Evolutionary conservation across 2,797 vertebrate species (phyloP).

Genomic region (Falco biarmicus): DNA sequence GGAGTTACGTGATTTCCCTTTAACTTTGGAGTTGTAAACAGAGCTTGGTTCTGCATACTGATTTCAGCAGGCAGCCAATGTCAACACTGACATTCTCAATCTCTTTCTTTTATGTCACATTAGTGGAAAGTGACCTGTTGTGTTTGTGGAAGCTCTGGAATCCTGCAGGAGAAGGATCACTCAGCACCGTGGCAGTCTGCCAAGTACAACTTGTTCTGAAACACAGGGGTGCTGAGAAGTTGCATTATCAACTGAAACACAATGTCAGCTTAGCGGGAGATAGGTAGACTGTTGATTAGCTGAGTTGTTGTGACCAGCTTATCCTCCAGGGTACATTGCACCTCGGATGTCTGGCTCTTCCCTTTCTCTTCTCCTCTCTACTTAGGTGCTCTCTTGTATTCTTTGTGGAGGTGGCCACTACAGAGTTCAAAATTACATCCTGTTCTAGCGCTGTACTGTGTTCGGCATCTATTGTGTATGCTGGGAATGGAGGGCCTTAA

Average conservation of each 20-base stretch:
- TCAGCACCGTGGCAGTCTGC: constrained; percentile 46
- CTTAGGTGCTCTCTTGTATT: rapidly evolving
- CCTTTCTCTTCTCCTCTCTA: not conserved
- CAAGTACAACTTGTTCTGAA: constrained; percentile 75
- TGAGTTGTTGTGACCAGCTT: not conserved
- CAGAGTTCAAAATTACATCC: not conserved
- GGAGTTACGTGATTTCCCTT: not conserved
- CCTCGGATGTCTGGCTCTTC: not conserved
- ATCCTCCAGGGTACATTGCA: not conserved
- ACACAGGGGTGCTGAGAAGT: constrained; percentile 44
- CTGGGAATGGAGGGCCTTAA: not conserved
- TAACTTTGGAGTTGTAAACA: constrained; percentile 36
- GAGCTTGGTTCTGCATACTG: constrained; percentile 24
- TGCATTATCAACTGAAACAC: constrained; percentile 62
- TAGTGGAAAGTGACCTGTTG: constrained; percentile 69
- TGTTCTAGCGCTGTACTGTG: not conserved
- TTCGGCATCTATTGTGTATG: rapidly evolving
- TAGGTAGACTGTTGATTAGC: constrained; percentile 57
- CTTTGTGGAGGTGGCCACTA: not conserved
- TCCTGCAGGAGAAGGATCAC: constrained; percentile 68
- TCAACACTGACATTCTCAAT: constrained; percentile 63
- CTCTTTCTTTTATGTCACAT: constrained; percentile 66
- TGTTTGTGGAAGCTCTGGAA: constrained; percentile 72
- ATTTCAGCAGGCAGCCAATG: constrained; percentile 52
- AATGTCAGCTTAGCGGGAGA: constrained; percentile 28